Percentiles rank a stretch among this genome's conserved stretches.
Evolutionary conservation across 2,797 vertebrate species (phyloP).

Genomic region (Eremophila alpestris): DNA sequence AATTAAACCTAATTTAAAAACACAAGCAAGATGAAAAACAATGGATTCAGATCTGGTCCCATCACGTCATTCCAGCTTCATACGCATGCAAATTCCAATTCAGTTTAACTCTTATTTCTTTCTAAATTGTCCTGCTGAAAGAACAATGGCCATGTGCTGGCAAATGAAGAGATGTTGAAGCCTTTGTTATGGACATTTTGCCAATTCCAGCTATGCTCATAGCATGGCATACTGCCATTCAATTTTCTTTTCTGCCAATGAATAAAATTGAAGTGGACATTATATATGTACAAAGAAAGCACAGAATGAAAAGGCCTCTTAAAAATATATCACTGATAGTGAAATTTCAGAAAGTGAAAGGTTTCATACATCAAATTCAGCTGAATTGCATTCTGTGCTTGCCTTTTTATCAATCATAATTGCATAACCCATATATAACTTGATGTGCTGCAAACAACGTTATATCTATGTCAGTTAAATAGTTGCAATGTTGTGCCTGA

Average conservation of each 20-base stretch:
- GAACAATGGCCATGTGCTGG: background rate
- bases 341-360: background rate
- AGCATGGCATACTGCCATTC: conserved; percentile 37
- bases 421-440: background rate
- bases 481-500: background rate
- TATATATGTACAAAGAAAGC: background rate
- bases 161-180: background rate
- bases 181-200: conserved; percentile 7
- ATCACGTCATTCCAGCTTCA: background rate
- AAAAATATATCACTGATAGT: background rate
- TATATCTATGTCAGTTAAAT: background rate
- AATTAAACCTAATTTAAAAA: background rate
- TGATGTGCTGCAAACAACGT: background rate
- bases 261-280: background rate
- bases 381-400: background rate
- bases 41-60: background rate
- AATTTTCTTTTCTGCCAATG: conserved; percentile 18
- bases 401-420: background rate
- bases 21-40: background rate
- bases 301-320: background rate
- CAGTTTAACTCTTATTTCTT: conserved; percentile 31
- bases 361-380: background rate
- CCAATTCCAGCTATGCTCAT: background rate
- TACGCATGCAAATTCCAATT: background rate
- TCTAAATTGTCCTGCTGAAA: background rate